These are phyloP conservation scores for Lepisosteus oculatus DNA, from an alignment of 2,113 vertebrate genomes.

Conservation along the genomic window DNA sequence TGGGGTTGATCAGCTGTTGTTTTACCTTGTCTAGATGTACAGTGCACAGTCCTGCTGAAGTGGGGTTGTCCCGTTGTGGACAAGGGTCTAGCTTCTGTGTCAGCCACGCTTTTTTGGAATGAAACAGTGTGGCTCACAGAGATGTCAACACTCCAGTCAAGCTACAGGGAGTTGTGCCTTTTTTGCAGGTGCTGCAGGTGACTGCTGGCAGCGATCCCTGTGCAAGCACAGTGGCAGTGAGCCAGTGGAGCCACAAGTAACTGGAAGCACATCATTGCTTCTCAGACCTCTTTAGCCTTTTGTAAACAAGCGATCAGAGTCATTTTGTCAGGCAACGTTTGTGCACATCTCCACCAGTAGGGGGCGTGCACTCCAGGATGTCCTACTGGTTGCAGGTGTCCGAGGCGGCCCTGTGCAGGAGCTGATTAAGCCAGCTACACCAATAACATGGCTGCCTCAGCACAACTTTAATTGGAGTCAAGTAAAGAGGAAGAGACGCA, in stretches of 20 bases:
- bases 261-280: constrained; percentile 44
- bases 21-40: too few relatives aligned
- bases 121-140: neutral
- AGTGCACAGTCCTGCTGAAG: too few relatives aligned
- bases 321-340: constrained; percentile 7
- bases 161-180: constrained; percentile 9
- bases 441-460: constrained; percentile 21
- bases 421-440: constrained; percentile 39
- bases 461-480: constrained; percentile 17
- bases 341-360: constrained; percentile 17
- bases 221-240: constrained; percentile 30
- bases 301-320: constrained; percentile 28
- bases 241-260: constrained; percentile 38
- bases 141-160: constrained; percentile 12
- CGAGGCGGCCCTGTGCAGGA: constrained; percentile 32
- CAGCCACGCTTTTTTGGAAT: constrained; percentile 20
- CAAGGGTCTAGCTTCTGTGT: constrained; percentile 14
- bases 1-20: too few relatives aligned
- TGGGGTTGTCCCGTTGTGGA: too few relatives aligned
- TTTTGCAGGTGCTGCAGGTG: constrained; percentile 28
- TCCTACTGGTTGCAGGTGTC: constrained; percentile 29
- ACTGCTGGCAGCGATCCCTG: constrained; percentile 31
- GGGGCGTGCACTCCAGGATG: constrained; percentile 17
- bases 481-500: constrained; percentile 13
- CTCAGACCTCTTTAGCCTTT: constrained; percentile 40